Conservation (phyloP, 2,888 invertebrate genomes). For the Lepidocyrtoides sp. region DNA sequence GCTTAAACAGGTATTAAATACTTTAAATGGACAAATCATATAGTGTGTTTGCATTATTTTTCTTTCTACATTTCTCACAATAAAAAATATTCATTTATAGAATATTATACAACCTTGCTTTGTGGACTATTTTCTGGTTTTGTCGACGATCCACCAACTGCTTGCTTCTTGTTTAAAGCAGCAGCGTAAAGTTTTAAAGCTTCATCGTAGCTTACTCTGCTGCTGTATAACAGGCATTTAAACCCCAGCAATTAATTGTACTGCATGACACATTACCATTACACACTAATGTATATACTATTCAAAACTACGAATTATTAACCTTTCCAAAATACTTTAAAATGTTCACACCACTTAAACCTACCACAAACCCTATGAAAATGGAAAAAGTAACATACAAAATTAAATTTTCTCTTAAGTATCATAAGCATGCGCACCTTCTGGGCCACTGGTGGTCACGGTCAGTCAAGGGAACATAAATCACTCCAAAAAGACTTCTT, state of each 20-base stretch:
- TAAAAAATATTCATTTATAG: conserved; percentile 11
- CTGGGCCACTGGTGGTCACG: conserved; percentile 90
- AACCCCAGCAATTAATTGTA: conserved; percentile 6
- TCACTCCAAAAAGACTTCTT: conserved; percentile 96
- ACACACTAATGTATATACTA: not conserved
- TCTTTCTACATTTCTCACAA: conserved; percentile 4
- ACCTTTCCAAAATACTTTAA: conserved; percentile 51
- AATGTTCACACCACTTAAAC: conserved; percentile 49
- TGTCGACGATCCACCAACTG: conserved; percentile 19
- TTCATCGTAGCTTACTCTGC: conserved; percentile 61
- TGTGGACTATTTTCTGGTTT: conserved; percentile 52
- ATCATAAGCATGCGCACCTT: conserved; percentile 78
- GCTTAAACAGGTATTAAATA: not conserved
- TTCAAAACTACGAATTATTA: not conserved
- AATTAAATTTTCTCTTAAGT: conserved; percentile 64
- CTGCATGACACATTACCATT: not conserved
- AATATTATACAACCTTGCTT: conserved; percentile 29
- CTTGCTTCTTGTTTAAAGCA: conserved; percentile 50
- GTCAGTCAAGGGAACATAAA: conserved; percentile 98
- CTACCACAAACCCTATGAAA: conserved; percentile 66
- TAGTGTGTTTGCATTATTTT: not conserved
- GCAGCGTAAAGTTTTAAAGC: conserved; percentile 72
- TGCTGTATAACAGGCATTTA: conserved; percentile 38
- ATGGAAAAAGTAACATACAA: conserved; percentile 49
- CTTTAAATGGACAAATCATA: not conserved